phyloP scores from a whole-genome alignment of 2,797 vertebrate genomes.

The Hippopotamyrus pictus region DNA sequence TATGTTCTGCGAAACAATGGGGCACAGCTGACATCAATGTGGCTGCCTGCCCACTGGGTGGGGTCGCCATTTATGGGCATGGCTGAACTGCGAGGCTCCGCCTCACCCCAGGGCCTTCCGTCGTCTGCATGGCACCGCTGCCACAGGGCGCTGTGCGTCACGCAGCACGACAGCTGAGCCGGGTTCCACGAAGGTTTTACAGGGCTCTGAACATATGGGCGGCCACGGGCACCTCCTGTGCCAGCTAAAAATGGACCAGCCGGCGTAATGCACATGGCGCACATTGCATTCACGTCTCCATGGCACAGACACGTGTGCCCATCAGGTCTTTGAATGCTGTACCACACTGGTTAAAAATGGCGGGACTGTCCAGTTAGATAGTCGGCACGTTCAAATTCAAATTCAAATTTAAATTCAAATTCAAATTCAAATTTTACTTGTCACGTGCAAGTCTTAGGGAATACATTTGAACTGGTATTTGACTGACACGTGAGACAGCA shows the following conservation, averaged over 20 bases:
- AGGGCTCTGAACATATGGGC: neutral
- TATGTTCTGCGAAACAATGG: neutral
- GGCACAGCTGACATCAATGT: neutral
- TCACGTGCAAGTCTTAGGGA: neutral
- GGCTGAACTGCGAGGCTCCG: neutral
- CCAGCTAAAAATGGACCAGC: slow-evolving; percentile 21
- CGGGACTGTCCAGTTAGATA: neutral
- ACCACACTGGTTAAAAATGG: neutral
- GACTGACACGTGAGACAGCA: neutral
- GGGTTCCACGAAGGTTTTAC: slow-evolving; percentile 8
- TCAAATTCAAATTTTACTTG: neutral
- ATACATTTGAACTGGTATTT: neutral
- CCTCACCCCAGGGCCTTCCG: neutral
- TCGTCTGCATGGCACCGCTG: neutral
- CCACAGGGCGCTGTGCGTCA: neutral
- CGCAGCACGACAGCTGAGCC: neutral
- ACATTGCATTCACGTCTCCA: neutral
- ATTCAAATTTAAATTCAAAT: neutral
- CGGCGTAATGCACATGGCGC: neutral
- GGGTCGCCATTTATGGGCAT: neutral
- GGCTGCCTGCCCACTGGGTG: neutral
- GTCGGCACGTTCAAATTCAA: neutral
- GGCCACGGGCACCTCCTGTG: neutral
- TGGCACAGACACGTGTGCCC: neutral
- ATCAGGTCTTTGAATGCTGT: neutral